Evolutionary conservation across 2,113 vertebrate species (phyloP).

Genomic region (Pithys albifrons): DNA sequence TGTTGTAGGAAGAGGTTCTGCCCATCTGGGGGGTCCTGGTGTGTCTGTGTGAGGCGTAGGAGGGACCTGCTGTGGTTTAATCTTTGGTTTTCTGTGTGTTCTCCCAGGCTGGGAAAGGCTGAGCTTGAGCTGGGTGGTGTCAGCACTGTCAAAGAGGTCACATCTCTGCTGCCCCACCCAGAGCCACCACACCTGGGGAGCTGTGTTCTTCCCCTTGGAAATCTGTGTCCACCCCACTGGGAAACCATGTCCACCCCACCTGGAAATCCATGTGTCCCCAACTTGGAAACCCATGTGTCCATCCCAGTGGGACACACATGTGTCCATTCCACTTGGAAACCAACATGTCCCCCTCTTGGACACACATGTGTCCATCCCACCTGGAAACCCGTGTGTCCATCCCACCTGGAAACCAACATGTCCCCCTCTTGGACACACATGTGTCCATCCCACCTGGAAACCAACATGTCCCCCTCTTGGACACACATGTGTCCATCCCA

Average conservation of each 20-base stretch:
- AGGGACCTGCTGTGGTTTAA: neutral
- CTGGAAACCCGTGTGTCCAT: neutral
- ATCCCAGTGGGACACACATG: no score
- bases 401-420: neutral
- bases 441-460: neutral
- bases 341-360: neutral
- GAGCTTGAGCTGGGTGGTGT: neutral
- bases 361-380: no score
- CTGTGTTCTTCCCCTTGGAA: neutral
- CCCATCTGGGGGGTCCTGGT: accelerated
- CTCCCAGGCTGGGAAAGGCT: accelerated
- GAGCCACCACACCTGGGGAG: neutral
- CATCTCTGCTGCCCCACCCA: neutral
- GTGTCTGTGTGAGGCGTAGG: neutral
- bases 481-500: neutral
- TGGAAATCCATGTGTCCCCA: neutral
- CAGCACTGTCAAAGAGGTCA: accelerated
- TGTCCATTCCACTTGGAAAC: no score
- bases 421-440: neutral
- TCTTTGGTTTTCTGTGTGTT: neutral
- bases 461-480: neutral
- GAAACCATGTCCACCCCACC: neutral
- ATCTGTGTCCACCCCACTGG: neutral
- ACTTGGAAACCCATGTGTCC: neutral
- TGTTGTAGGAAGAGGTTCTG: neutral